Evolutionary conservation across 2,797 vertebrate genomes (phyloP).

Genomic region (Clarias laeviceps): DNA sequence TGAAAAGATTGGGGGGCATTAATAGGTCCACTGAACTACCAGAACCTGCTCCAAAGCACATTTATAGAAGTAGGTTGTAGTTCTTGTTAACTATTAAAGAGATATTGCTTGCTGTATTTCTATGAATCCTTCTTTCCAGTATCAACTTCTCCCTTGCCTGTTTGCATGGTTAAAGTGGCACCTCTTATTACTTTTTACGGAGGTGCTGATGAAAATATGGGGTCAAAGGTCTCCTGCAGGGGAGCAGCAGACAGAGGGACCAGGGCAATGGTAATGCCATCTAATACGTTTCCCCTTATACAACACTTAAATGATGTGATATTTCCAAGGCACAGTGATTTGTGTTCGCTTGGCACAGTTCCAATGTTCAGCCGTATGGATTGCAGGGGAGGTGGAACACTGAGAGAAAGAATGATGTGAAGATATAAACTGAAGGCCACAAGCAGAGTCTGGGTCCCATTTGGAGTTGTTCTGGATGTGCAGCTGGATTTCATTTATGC

Average conservation of each 20-base stretch:
- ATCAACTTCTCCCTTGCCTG: conserved; percentile 2
- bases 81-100: neutral
- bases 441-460: conserved; percentile 46
- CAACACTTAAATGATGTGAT: conserved; percentile 28
- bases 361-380: conserved; percentile 17
- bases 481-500: conserved; percentile 54
- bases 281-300: conserved; percentile 32
- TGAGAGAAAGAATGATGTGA: conserved; percentile 48
- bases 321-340: conserved; percentile 17
- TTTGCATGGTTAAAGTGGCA: conserved; percentile 5
- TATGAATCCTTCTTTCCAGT: neutral
- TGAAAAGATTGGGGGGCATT: neutral
- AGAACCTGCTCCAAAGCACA: neutral
- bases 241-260: conserved; percentile 6
- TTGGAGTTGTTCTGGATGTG: conserved; percentile 28
- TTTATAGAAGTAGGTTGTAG: neutral
- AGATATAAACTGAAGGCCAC: conserved; percentile 47
- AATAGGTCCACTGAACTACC: conserved; percentile 58
- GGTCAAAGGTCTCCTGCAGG: conserved; percentile 10
- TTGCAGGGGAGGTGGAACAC: conserved; percentile 19
- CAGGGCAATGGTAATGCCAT: conserved; percentile 22
- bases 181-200: conserved; percentile 41
- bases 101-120: neutral
- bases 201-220: conserved; percentile 45
- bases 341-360: conserved; percentile 29